These are phyloP conservation scores for Trididemnum nubilum DNA, from an alignment of 23 tunicate genomes.

Conservation along the genomic window DNA sequence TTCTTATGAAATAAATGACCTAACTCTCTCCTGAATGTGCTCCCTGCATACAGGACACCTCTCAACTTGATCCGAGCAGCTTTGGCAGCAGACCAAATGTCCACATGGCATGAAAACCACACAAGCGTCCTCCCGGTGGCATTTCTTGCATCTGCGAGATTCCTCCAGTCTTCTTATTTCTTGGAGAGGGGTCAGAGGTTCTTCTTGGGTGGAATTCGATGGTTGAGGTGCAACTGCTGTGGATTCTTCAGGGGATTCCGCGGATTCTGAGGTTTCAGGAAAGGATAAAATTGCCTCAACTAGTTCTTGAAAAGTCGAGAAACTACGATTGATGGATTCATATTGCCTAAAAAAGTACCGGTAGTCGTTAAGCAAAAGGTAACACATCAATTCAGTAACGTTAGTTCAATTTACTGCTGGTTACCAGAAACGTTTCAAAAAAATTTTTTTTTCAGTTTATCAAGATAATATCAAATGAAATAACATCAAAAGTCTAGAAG, in stretches of 20 bases:
- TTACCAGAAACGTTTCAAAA: no score
- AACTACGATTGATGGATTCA: neutral
- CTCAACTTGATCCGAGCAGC: slow-evolving; percentile 20
- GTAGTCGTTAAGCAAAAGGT: neutral
- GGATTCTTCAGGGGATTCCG: neutral
- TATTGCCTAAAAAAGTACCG: neutral
- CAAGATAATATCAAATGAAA: no score
- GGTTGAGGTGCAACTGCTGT: neutral
- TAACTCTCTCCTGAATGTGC: slow-evolving; percentile 17
- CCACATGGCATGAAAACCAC: slow-evolving; percentile 72
- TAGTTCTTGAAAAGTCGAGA: neutral
- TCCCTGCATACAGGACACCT: slow-evolving; percentile 49
- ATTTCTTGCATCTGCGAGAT: slow-evolving; percentile 41
- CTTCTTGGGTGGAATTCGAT: neutral
- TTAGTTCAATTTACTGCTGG: no score
- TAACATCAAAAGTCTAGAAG: no score
- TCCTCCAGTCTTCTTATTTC: slow-evolving; percentile 44
- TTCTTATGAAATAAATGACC: slow-evolving; percentile 20
- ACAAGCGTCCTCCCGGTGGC: slow-evolving; percentile 32
- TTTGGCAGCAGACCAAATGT: slow-evolving; percentile 47
- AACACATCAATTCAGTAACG: no score
- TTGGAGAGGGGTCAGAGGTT: neutral
- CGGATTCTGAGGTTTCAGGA: neutral
- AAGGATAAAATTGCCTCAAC: slow-evolving; percentile 1
- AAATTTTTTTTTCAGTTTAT: no score